Percentiles rank a stretch among this genome's conserved stretches.
Evolutionary conservation across 2,888 invertebrate species (phyloP).

Genomic region (Amitus sp.): DNA sequence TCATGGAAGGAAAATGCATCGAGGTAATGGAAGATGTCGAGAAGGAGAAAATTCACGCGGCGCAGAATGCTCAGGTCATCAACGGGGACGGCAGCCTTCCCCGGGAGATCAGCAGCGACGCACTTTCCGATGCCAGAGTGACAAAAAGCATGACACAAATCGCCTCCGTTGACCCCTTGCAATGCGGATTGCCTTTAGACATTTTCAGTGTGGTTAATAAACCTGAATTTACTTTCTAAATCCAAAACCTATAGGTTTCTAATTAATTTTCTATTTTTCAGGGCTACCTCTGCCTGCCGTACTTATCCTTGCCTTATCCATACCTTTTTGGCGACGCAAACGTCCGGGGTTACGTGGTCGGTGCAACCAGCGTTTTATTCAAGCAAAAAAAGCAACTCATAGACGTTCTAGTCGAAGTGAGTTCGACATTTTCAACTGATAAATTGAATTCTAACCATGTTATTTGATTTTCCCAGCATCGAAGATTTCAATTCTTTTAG

Average conservation of each 20-base stretch:
- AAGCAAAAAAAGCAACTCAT: slow-evolving; percentile 93
- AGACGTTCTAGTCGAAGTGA: slow-evolving; percentile 89
- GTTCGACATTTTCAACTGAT: slow-evolving; percentile 1
- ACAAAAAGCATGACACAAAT: slow-evolving; percentile 72
- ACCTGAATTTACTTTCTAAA: too few relatives aligned
- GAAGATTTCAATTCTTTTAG: too few relatives aligned
- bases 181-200: slow-evolving; percentile 88
- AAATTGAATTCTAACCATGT: too few relatives aligned
- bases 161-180: slow-evolving; percentile 75
- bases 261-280: slow-evolving; percentile 51
- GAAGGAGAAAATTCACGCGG: slow-evolving; percentile 46
- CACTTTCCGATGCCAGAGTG: slow-evolving; percentile 69
- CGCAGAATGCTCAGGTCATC: slow-evolving; percentile 58
- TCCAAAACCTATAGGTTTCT: too few relatives aligned
- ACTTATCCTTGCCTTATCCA: slow-evolving; percentile 93
- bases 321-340: slow-evolving; percentile 90
- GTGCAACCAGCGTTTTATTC: slow-evolving; percentile 98
- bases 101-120: slow-evolving; percentile 77
- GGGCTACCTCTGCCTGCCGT: slow-evolving; percentile 95
- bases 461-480: too few relatives aligned
- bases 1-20: slow-evolving; percentile 57
- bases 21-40: slow-evolving; percentile 49
- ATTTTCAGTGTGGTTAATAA: slow-evolving; percentile 79
- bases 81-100: slow-evolving; percentile 70
- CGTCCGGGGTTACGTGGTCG: slow-evolving; percentile 88